Evolutionary conservation across 2,797 vertebrate genomes (phyloP).

Genomic region (Etheostoma perlongum): DNA sequence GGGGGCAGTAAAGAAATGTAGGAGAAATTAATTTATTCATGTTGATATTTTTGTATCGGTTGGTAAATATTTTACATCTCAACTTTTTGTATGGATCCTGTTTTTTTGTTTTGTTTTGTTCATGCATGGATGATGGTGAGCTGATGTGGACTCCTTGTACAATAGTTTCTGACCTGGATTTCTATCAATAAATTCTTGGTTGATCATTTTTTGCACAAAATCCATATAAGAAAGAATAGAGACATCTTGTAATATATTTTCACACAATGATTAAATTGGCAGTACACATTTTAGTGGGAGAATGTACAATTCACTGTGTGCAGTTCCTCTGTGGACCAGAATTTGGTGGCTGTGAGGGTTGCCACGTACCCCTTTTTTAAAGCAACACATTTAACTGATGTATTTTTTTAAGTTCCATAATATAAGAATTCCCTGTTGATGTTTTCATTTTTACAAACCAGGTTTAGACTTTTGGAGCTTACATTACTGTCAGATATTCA

Average conservation of each 20-base stretch:
- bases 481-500: conserved; percentile 63
- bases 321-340: conserved; percentile 59
- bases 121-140: conserved; percentile 78
- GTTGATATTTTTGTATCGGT: conserved; percentile 86
- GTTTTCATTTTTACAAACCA: conserved; percentile 69
- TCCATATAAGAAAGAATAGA: conserved; percentile 60
- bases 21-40: conserved; percentile 87
- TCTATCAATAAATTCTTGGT: conserved; percentile 60
- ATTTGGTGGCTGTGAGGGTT: conserved; percentile 45
- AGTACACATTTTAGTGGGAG: conserved; percentile 21
- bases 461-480: conserved; percentile 58
- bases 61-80: conserved; percentile 83
- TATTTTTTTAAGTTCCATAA: conserved; percentile 65
- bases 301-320: conserved; percentile 36
- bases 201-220: conserved; percentile 69
- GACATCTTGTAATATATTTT: conserved; percentile 74
- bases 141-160: conserved; percentile 75
- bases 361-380: conserved; percentile 31
- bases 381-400: conserved; percentile 48
- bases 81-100: conserved; percentile 77
- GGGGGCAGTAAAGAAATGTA: conserved; percentile 71
- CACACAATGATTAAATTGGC: conserved; percentile 53
- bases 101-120: conserved; percentile 56
- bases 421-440: conserved; percentile 63
- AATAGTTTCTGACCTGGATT: conserved; percentile 65